Evolutionary conservation across 2,113 vertebrate species (phyloP), one percentile per base, ranked within the genome.

Genomic region (Odocoileus virginianus): DNA sequence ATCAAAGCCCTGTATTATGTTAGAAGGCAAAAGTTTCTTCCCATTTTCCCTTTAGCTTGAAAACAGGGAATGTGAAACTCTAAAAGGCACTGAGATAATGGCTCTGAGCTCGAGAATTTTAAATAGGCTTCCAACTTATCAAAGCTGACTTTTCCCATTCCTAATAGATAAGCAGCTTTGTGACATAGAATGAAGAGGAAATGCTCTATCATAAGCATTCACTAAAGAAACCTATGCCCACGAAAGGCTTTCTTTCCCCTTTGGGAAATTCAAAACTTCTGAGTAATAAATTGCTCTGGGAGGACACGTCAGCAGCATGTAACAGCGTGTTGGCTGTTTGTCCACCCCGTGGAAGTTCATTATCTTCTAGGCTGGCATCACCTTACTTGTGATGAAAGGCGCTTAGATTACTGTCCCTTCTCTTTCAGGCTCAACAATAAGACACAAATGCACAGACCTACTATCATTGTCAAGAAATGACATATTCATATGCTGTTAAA

Each of bases 401-500:
- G 67, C 2, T 94, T 55, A 54, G 33, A 40, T 19, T 81, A 93
- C 16, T 88, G 10, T 4, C 19, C 5, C 5, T 43, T 52, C 36
- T 81, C n/a, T 97, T 96, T 92, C 0, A 87, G 60, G 84, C 74
- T 90, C 1, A 17, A 52, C 6, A 88, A 1, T 33, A 97, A 96
- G 93, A 74, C 28, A 30, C 27, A 60, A 92, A 97, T 74, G 98
- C 61, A 76, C 52, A 76, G 79, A 97, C 36, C 88, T 97, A 96
- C 83, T 79, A 84, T 60, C 87, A 54, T 97, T 58, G 81, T 96
- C 55, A 74, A 82, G 21, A 93, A 87, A 47, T 96, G 93, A 91
- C 58, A 94, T 96, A 93, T 92, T 97, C 98, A 96, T 92, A 97
- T 94, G 97, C 47, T 91, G 61, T 93, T 98, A 96, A 98, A 96